Base-by-base conservation (phyloP, 2,888 invertebrate genomes). In the Slavum lentiscoides region DNA sequence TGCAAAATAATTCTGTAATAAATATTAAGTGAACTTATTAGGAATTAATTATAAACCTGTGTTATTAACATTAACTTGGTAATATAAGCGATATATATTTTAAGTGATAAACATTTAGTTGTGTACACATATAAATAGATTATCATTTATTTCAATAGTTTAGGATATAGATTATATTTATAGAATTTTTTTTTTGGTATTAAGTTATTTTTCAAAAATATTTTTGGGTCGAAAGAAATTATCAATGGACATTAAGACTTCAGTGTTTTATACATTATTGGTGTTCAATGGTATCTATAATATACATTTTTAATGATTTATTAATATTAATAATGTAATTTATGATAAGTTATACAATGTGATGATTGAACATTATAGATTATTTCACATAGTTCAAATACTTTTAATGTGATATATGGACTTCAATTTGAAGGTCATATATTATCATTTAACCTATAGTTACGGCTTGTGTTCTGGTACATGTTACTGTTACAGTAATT, bases 111-210 rank as follows among this genome's bases (percentile, higher is more conserved):
- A 73, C n/a, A 61, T 62, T 49, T 49, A 49, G 62, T 61, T 59
- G 9, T 73, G 23, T 61, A 43, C 23, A 43, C 19, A 61, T 17
- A 9, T 23, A 53, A 53, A 11, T 73, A 73, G 72, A 61, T 23
- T 17, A 59, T 43, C 61, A 73, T 61, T 70, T 15, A 70, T 58
- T 72, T 72, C 13, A 72, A 23, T 72, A 49, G 13, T 49, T 49
- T 49, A 49, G 3, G 49, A 43, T 19, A 30, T 58, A 37, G 17
- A 59, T 23, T 49, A 23, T 69, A 37, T 55, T 43, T 6, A 59
- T 73, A 61, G 11, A 6, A 19, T 55, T 55, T 55, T n/a, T 59
- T 59, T n/a, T 59, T 6, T 21, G 19, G 0, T n/a, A 58, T 21
- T 59, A 21, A 21, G 8, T 59, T 59, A 17, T 55, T 19, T 59